These are phyloP conservation scores for Euplexia lucipara DNA, from an alignment of 2,888 invertebrate genomes.

Conservation along the genomic window DNA sequence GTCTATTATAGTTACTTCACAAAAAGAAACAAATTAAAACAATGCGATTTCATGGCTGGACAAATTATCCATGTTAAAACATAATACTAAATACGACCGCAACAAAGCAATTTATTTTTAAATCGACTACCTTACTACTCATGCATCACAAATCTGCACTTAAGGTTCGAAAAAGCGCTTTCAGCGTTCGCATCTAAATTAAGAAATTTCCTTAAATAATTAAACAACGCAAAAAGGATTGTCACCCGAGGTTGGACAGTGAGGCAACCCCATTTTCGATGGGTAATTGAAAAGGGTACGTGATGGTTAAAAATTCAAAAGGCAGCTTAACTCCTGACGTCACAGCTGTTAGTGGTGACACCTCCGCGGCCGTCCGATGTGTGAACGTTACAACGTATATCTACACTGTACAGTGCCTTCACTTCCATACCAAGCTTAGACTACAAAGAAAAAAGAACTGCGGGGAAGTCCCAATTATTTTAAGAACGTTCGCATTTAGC, in stretches of 20 bases:
- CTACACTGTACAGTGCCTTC: too few relatives aligned
- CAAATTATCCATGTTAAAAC: neutral
- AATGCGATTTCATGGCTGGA: too few relatives aligned
- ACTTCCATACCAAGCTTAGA: too few relatives aligned
- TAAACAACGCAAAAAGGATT: slow-evolving; percentile 89
- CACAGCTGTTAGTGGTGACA: slow-evolving; percentile 65
- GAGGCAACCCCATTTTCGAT: slow-evolving; percentile 87
- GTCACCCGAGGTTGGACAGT: slow-evolving; percentile 88
- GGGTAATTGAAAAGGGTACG: slow-evolving; percentile 90
- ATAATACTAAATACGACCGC: neutral
- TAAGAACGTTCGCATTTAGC: too few relatives aligned
- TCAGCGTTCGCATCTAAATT: slow-evolving; percentile 85
- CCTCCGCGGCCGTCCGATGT: slow-evolving; percentile 37
- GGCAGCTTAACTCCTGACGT: slow-evolving; percentile 80
- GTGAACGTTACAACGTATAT: slow-evolving; percentile 14
- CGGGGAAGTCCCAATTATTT: too few relatives aligned
- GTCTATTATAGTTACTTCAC: too few relatives aligned
- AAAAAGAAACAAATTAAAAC: too few relatives aligned
- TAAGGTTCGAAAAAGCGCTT: slow-evolving; percentile 71
- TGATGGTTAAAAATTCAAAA: slow-evolving; percentile 87
- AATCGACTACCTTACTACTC: slow-evolving; percentile 37
- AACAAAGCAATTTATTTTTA: slow-evolving; percentile 38
- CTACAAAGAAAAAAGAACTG: too few relatives aligned
- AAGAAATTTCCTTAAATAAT: slow-evolving; percentile 89
- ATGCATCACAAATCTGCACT: slow-evolving; percentile 62